A percentile compares a stretch with the other conserved stretches of the same genome.
Conservation (phyloP, 2,797 vertebrate species). For the Malurus splendens region DNA sequence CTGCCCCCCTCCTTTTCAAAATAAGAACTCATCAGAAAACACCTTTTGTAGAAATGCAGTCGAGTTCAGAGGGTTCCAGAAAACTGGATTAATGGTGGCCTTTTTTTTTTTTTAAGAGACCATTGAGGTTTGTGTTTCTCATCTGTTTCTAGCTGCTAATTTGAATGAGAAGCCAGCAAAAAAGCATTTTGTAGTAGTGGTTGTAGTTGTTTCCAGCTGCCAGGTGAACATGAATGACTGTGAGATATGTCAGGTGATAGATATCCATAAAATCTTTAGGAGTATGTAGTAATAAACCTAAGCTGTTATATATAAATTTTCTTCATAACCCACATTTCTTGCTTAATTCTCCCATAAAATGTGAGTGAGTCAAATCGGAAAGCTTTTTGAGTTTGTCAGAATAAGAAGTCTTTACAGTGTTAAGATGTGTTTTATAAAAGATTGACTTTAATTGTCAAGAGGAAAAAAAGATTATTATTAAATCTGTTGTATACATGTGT, state of each 20-base stretch:
- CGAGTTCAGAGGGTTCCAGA: not conserved
- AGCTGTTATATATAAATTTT: not conserved
- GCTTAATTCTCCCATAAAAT: not conserved
- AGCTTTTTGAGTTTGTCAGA: not conserved
- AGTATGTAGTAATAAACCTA: not conserved
- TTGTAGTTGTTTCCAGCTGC: not conserved
- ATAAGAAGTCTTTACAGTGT: not conserved
- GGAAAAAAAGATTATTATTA: not conserved
- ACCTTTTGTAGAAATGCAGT: not conserved
- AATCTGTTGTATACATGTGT: not conserved
- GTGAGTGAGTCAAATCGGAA: not conserved
- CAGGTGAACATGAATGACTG: not conserved
- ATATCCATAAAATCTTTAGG: not conserved
- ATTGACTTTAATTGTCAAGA: not conserved
- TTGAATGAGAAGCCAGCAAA: not conserved
- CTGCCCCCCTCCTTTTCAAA: slow-evolving; percentile 17
- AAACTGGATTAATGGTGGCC: not conserved
- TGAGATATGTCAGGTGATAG: not conserved
- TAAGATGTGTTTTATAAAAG: not conserved
- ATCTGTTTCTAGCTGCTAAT: not conserved
- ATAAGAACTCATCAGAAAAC: slow-evolving; percentile 10
- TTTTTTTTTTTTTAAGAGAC: not conserved
- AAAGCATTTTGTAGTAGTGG: not conserved
- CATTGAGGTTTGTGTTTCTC: not conserved
- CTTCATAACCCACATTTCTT: not conserved